phyloP scores from a whole-genome alignment of 2,113 vertebrate species.

The Muscicapa adusta region DNA sequence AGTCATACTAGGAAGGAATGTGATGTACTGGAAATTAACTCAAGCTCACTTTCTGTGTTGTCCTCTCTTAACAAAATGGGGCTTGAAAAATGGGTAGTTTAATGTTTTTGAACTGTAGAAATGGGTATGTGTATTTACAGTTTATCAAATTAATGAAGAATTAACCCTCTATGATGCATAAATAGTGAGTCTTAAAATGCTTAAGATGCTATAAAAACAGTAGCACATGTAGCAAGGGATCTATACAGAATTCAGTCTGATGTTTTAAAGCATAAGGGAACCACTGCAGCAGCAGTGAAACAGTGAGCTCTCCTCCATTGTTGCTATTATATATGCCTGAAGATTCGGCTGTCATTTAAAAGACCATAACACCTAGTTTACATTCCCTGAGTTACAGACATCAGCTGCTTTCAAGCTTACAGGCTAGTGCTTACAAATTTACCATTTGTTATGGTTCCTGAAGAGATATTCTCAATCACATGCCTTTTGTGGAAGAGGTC shows the following conservation, averaged over 20 bases:
- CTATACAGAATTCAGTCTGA: background rate
- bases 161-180: background rate
- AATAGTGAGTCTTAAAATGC: background rate
- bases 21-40: background rate
- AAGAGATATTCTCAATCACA: background rate
- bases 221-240: background rate
- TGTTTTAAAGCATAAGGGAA: background rate
- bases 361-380: background rate
- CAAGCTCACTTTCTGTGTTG: background rate
- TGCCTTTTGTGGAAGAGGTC: background rate
- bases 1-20: background rate
- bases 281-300: background rate
- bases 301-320: background rate
- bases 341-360: background rate
- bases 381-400: background rate
- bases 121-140: background rate
- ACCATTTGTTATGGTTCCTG: background rate
- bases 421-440: background rate
- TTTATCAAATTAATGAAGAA: background rate
- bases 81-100: background rate
- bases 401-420: background rate
- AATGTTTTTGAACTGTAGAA: background rate
- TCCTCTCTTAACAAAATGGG: background rate
- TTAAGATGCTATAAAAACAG: background rate
- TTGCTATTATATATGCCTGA: background rate